Evolutionary conservation across 2,888 invertebrate genomes (phyloP).

Genomic region (Noctua janthe): DNA sequence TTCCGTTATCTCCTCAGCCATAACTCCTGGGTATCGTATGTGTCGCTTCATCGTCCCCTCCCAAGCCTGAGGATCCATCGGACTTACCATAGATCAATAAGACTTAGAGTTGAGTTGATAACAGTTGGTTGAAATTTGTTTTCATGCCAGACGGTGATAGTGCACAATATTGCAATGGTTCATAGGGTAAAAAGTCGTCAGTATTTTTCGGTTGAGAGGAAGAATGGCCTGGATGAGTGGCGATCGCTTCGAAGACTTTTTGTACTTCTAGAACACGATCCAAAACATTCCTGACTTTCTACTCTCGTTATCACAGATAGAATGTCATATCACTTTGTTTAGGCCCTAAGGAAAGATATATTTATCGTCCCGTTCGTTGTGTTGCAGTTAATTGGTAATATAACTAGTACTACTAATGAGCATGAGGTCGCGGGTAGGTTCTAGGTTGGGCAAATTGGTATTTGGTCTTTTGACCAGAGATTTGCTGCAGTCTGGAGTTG

Average conservation of each 20-base stretch:
- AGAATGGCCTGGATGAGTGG: neutral
- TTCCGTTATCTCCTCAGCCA: conserved; percentile 15
- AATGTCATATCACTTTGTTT: neutral
- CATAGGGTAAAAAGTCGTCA: neutral
- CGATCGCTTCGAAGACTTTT: neutral
- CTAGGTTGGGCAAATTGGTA: neutral
- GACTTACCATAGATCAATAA: neutral
- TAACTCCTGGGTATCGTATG: conserved; percentile 38
- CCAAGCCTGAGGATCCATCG: neutral
- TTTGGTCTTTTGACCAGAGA: no score
- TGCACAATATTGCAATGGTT: no score
- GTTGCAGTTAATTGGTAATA: no score
- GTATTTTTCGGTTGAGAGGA: neutral
- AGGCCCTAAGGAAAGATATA: neutral
- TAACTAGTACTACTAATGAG: neutral
- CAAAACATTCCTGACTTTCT: neutral
- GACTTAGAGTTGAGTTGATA: conserved; percentile 8
- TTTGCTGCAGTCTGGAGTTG: neutral
- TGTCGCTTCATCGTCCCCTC: conserved; percentile 8
- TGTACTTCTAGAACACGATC: neutral
- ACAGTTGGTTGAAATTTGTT: neutral
- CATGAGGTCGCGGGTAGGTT: neutral
- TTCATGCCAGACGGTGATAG: neutral
- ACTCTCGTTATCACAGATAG: neutral
- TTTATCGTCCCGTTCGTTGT: neutral